phyloP scores from a whole-genome alignment of 2,797 vertebrate species.

The Poecilia picta region DNA sequence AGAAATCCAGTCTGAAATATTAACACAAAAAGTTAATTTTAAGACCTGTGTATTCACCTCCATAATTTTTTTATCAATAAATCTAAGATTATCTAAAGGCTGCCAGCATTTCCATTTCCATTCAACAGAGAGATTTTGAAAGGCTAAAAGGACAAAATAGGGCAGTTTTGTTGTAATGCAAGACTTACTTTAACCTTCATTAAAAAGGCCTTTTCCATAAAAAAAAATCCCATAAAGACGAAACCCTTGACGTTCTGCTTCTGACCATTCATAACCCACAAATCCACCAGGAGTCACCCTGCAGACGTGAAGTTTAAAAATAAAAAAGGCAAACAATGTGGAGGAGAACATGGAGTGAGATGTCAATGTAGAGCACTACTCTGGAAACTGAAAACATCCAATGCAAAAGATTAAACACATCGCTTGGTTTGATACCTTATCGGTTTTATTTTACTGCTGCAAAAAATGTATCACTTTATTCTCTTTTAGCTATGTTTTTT shows the following conservation, averaged over 20 bases:
- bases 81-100: neutral
- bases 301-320: neutral
- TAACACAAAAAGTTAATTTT: neutral
- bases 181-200: neutral
- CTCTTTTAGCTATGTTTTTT: neutral
- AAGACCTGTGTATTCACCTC: neutral
- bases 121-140: neutral
- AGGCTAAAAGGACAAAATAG: neutral
- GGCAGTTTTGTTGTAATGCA: neutral
- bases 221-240: neutral
- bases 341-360: neutral
- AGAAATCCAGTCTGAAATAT: neutral
- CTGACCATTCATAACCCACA: neutral
- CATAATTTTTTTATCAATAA: neutral
- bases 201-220: neutral
- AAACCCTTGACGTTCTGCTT: neutral
- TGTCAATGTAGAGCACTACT: neutral
- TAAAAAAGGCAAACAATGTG: neutral
- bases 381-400: neutral
- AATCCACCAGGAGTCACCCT: neutral
- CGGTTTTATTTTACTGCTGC: neutral
- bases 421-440: neutral
- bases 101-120: neutral
- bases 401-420: neutral
- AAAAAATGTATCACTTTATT: neutral